These are phyloP conservation scores for Trissolcus brochymenae DNA, from an alignment of 2,888 invertebrate genomes.

Conservation along the genomic window DNA sequence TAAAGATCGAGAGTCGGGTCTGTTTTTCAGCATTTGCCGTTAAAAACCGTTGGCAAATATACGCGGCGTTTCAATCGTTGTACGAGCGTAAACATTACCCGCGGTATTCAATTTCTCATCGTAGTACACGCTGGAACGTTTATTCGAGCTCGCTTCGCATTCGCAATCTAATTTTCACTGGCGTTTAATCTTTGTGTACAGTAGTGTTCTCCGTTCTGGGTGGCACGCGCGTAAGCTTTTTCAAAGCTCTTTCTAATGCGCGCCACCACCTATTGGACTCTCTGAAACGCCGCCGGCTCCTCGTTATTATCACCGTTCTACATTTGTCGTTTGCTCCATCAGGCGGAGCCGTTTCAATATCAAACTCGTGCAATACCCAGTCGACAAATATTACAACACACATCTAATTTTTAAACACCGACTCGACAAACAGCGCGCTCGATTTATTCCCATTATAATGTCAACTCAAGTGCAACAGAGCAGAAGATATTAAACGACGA, in stretches of 20 bases:
- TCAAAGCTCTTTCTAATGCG: constrained; percentile 61
- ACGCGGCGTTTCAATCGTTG: constrained; percentile 42
- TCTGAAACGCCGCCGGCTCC: constrained; percentile 61
- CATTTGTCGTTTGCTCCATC: constrained; percentile 61
- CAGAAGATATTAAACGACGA: no score
- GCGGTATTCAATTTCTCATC: constrained; percentile 59
- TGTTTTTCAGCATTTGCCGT: background rate
- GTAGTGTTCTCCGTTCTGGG: constrained; percentile 42
- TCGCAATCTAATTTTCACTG: constrained; percentile 72
- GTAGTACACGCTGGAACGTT: constrained; percentile 32
- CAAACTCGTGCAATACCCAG: constrained; percentile 47
- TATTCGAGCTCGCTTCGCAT: constrained; percentile 62
- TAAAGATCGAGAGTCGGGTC: constrained; percentile 10
- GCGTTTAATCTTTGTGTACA: constrained; percentile 71
- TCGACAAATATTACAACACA: constrained; percentile 20
- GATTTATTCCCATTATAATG: background rate
- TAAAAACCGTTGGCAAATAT: constrained; percentile 2
- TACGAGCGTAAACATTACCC: constrained; percentile 34
- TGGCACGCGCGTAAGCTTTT: constrained; percentile 66
- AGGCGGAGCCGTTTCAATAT: constrained; percentile 28
- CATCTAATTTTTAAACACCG: constrained; percentile 17
- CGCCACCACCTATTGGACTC: constrained; percentile 53
- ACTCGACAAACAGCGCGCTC: background rate
- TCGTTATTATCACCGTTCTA: constrained; percentile 64
- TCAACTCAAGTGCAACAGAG: no score